Percentiles rank a stretch among this genome's conserved stretches.
Evolutionary conservation across 2,888 invertebrate genomes (phyloP).

Genomic region (Cataglyphis livida): DNA sequence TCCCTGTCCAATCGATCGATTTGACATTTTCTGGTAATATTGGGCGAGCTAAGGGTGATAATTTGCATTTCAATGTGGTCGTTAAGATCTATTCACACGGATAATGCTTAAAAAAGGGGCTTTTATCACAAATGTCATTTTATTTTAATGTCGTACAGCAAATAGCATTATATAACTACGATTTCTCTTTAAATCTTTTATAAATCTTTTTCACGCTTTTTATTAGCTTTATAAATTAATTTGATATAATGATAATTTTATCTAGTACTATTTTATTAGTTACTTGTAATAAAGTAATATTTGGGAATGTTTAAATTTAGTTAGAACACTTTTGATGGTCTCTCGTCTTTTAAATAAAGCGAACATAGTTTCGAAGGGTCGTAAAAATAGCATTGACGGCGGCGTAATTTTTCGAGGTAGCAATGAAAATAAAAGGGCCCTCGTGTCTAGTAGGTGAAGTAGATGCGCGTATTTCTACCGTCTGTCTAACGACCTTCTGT

Average conservation of each 20-base stretch:
- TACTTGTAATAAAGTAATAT: neutral
- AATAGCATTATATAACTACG: neutral
- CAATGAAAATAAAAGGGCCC: slow-evolving; percentile 44
- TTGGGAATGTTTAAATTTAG: neutral
- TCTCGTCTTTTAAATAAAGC: slow-evolving; percentile 2
- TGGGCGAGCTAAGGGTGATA: neutral
- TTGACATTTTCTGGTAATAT: slow-evolving; percentile 19
- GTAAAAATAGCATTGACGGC: slow-evolving; percentile 39
- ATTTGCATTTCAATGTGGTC: slow-evolving; percentile 39
- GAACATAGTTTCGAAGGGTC: slow-evolving; percentile 7
- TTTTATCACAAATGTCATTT: neutral
- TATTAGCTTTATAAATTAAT: neutral
- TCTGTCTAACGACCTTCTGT: slow-evolving; percentile 55
- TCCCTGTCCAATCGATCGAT: slow-evolving; percentile 10
- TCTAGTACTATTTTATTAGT: neutral
- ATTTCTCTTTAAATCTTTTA: neutral
- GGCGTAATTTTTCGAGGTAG: slow-evolving; percentile 40
- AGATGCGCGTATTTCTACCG: slow-evolving; percentile 31
- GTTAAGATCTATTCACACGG: slow-evolving; percentile 12
- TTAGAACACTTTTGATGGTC: neutral
- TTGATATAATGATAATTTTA: neutral
- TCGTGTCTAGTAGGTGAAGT: slow-evolving; percentile 22
- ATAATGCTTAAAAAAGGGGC: neutral
- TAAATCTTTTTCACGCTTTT: neutral
- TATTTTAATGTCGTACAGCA: neutral